Evolutionary conservation across 2,113 vertebrate species (phyloP).

Genomic region (Pedetes capensis): DNA sequence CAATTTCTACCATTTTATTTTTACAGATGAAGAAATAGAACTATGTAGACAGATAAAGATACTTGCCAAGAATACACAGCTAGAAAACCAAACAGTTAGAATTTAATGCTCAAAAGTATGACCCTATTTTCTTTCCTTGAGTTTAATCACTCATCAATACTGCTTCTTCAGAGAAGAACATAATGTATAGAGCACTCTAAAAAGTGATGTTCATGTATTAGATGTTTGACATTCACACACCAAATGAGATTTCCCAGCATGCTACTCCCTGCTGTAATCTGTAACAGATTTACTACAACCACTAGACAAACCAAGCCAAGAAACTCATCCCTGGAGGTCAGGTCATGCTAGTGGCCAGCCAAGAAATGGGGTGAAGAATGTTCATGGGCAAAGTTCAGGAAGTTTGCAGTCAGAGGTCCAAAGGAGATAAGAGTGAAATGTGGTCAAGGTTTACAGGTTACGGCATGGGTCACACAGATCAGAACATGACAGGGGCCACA

Average conservation of each 20-base stretch:
- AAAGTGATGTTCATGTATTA: background rate
- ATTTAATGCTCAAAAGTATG: background rate
- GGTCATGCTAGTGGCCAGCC: background rate
- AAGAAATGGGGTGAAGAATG: constrained; percentile 52
- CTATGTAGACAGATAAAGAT: background rate
- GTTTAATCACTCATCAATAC: background rate
- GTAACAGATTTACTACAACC: constrained; percentile 18
- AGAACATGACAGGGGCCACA: constrained; percentile 32
- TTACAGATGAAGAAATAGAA: background rate
- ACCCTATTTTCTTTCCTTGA: background rate
- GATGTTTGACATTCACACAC: background rate
- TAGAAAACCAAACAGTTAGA: background rate
- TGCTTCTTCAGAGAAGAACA: background rate
- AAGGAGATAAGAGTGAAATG: background rate
- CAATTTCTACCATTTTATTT: background rate
- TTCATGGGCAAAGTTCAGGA: background rate
- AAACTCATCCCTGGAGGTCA: constrained; percentile 16
- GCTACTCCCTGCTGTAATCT: background rate
- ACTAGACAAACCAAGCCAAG: background rate
- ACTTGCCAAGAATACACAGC: background rate
- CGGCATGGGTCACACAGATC: constrained; percentile 36
- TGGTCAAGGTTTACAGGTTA: constrained; percentile 51
- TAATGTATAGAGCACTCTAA: background rate
- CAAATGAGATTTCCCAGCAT: constrained; percentile 8
- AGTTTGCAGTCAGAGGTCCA: background rate